phyloP scores from a whole-genome alignment of 2,113 vertebrate species.

The Irena cyanogastra region DNA sequence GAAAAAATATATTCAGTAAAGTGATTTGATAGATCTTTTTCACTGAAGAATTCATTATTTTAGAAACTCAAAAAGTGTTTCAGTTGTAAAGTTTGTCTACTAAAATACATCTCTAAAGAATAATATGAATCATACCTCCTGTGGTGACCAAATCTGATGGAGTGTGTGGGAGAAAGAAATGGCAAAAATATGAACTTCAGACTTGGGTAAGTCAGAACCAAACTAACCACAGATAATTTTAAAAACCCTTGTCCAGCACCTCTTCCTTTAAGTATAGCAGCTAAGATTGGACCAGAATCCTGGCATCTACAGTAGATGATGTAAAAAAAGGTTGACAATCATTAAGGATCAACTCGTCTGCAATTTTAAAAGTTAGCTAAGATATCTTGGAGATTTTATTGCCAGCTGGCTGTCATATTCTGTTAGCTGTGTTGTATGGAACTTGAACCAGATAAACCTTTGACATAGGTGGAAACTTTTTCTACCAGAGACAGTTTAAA shows the following conservation, averaged over 20 bases:
- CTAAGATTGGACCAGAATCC: background rate
- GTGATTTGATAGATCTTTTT: background rate
- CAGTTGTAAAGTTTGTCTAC: background rate
- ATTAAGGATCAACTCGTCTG: background rate
- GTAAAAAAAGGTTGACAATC: background rate
- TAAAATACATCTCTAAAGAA: slow-evolving; percentile 50
- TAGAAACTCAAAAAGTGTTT: background rate
- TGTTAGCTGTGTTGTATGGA: background rate
- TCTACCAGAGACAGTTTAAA: background rate
- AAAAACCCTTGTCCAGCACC: background rate
- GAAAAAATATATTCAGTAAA: background rate
- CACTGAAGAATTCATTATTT: background rate
- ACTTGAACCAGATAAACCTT: background rate
- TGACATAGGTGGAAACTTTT: background rate
- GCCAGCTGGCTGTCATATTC: background rate
- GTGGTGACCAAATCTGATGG: slow-evolving; percentile 25
- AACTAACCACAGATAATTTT: slow-evolving; percentile 39
- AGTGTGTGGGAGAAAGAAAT: slow-evolving; percentile 7
- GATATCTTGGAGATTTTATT: background rate
- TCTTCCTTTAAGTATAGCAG: background rate
- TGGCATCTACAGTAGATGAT: background rate
- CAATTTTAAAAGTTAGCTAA: background rate
- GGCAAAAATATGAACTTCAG: background rate
- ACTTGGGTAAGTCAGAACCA: slow-evolving; percentile 49
- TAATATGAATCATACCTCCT: slow-evolving; percentile 33